Conservation (phyloP, 2,113 vertebrate species). For the Cricetomys ansorgei region DNA sequence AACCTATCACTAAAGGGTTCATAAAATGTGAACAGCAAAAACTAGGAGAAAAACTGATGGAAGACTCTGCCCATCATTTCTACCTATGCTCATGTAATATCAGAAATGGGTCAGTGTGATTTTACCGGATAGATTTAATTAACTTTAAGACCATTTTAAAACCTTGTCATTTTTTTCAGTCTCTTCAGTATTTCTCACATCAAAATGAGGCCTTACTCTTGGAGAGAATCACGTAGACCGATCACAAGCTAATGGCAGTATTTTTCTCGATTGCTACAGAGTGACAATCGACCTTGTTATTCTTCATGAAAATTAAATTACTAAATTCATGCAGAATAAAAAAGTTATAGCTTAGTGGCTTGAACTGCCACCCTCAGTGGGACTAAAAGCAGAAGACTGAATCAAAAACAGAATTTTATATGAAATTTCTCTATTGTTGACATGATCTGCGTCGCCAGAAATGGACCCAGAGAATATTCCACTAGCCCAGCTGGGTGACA, state of each 20-base stretch:
- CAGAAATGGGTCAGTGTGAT: slow-evolving; percentile 13
- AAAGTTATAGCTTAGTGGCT: slow-evolving; percentile 46
- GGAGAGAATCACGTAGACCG: slow-evolving; percentile 35
- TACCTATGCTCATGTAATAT: slow-evolving; percentile 19
- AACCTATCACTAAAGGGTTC: background rate
- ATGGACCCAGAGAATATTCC: background rate
- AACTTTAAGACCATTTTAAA: slow-evolving; percentile 58
- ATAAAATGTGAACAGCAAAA: slow-evolving; percentile 2
- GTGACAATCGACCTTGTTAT: slow-evolving; percentile 42
- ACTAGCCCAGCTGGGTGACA: background rate
- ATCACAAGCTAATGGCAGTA: slow-evolving; percentile 36
- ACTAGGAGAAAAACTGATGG: background rate
- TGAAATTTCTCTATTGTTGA: slow-evolving; percentile 9
- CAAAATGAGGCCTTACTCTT: slow-evolving; percentile 51
- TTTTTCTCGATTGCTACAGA: slow-evolving; percentile 54
- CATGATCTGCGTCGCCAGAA: background rate
- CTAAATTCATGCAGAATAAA: slow-evolving; percentile 44
- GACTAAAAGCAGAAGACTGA: slow-evolving; percentile 36
- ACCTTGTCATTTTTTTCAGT: slow-evolving; percentile 45
- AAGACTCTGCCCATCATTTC: slow-evolving; percentile 28
- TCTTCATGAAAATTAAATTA: slow-evolving; percentile 57
- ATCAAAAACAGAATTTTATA: slow-evolving; percentile 23
- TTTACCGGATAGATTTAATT: slow-evolving; percentile 32
- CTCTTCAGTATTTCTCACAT: slow-evolving; percentile 46
- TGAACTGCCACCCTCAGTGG: slow-evolving; percentile 25